Conservation (phyloP, 1,140 invertebrate genomes). For the Camponotus floridanus region DNA sequence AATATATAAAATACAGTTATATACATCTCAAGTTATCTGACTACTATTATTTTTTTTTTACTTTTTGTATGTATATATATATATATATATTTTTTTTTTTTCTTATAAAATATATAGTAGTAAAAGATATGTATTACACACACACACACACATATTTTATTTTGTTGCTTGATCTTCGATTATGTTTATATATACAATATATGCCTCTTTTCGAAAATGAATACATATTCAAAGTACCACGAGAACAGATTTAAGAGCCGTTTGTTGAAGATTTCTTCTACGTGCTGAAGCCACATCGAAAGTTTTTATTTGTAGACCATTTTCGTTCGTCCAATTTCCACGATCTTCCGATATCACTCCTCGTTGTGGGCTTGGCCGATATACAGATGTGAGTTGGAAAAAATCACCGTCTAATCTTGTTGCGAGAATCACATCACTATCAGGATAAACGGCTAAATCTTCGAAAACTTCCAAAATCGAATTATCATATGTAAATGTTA, state of each 20-base stretch:
- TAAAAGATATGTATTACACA: too few relatives aligned
- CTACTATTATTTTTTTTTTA: too few relatives aligned
- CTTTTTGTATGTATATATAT: too few relatives aligned
- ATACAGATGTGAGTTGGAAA: slow-evolving; percentile 72
- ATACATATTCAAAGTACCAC: slow-evolving; percentile 72
- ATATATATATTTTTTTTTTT: too few relatives aligned
- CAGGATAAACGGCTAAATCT: slow-evolving; percentile 70
- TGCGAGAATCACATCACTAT: slow-evolving; percentile 76
- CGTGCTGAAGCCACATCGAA: slow-evolving; percentile 65
- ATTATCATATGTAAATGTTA: not conserved
- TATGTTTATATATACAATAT: too few relatives aligned
- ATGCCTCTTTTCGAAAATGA: not conserved
- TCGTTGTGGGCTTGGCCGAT: slow-evolving; percentile 71
- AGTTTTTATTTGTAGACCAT: slow-evolving; percentile 64
- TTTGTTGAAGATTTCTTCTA: slow-evolving; percentile 72
- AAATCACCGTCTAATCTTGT: slow-evolving; percentile 46
- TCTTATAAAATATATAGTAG: too few relatives aligned
- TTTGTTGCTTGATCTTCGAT: too few relatives aligned
- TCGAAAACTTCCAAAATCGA: slow-evolving; percentile 52
- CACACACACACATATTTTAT: too few relatives aligned
- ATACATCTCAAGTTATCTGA: not conserved
- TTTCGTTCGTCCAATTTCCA: slow-evolving; percentile 72
- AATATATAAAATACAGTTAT: not conserved
- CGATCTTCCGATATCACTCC: slow-evolving; percentile 71
- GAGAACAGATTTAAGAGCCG: slow-evolving; percentile 74